Base-by-base conservation (phyloP, 2,888 invertebrate species). In the Synanthedon vespiformis region DNA sequence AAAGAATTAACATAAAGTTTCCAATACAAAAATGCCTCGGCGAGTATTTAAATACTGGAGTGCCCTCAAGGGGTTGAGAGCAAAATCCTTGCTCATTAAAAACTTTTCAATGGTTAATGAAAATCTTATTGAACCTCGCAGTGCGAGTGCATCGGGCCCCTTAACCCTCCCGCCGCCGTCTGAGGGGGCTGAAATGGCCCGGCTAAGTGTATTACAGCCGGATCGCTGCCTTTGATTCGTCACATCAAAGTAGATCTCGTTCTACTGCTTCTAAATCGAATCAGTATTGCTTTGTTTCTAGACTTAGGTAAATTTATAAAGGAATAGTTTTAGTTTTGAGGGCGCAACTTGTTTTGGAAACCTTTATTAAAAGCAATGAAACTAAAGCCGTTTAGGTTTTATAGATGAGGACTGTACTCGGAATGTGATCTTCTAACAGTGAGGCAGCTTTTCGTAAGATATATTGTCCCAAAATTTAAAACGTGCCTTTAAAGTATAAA, bases 151-250 rank as follows among this genome's bases (percentile, higher is more conserved):
- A 79, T 69, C 72, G 65, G 65, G 62, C 55, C 55, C 40, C 40
- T 34, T 40, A 51, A 49, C 50, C 50, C 52, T 54, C 58, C 58
- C 52, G 62, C 58, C 52, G 62, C 61, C 53, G 55, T 60, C 56
- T 58, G 60, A 67, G 71, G 72, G 64, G 67, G 63, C 64, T 72
- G 81, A 81, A 84, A 85, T 81, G 81, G 81, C 74, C 80, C 80
- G 71, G 78, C 81, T 86, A 86, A 86, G 79, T 86, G 81, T 84
- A 84, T 87, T 86, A 87, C 82, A 76, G 76, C 66, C 75, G 83
- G 84, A 84, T 85, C 84, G 81, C 74, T 86, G 83, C 85, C 83
- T 85, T 83, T 84, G 86, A 84, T 86, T 86, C 81, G 84, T 83
- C 81, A 85, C 86, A 86, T 87, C 86, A 86, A 86, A 86, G 86